These are phyloP conservation scores for Chymomyza amoena DNA, from an alignment of 2,888 invertebrate species.

Conservation along the genomic window DNA sequence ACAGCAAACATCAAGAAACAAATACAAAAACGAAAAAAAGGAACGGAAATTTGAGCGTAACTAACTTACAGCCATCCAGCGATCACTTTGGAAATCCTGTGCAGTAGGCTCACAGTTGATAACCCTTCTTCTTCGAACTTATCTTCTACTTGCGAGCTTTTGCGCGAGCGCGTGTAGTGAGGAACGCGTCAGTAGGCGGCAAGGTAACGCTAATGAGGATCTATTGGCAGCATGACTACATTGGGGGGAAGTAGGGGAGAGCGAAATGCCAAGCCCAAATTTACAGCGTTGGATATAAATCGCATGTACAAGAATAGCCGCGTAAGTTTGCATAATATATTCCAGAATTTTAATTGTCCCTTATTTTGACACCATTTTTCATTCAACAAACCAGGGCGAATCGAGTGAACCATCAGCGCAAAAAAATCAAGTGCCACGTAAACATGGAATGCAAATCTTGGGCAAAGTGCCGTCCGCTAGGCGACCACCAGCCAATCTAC, in stretches of 20 bases:
- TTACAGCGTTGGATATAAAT: slow-evolving; percentile 98
- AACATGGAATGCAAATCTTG: slow-evolving; percentile 99
- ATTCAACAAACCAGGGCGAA: slow-evolving; percentile 84
- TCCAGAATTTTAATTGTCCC: not conserved
- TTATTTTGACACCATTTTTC: slow-evolving; percentile 17
- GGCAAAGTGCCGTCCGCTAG: slow-evolving; percentile 99
- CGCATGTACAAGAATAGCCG: slow-evolving; percentile 93
- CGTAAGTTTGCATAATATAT: slow-evolving; percentile 80
- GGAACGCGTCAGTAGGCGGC: slow-evolving; percentile 69
- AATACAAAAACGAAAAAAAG: not conserved
- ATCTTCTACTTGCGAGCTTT: slow-evolving; percentile 15
- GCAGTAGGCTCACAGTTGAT: slow-evolving; percentile 9
- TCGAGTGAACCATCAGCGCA: slow-evolving; percentile 92
- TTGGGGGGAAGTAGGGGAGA: slow-evolving; percentile 80
- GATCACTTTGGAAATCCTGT: slow-evolving; percentile 6
- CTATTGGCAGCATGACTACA: slow-evolving; percentile 80
- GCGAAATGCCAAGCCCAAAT: slow-evolving; percentile 90
- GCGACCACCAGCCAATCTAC: slow-evolving; percentile 98
- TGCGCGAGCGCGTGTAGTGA: slow-evolving; percentile 49
- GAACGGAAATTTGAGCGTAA: slow-evolving; percentile 6
- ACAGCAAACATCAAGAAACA: slow-evolving; percentile 34
- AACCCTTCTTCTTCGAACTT: slow-evolving; percentile 18
- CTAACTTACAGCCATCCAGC: slow-evolving; percentile 2
- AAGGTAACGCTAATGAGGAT: slow-evolving; percentile 80
- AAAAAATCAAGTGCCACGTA: slow-evolving; percentile 93